Evolutionary conservation across 2,888 invertebrate genomes (phyloP).

Genomic region (Esperia sulphurella): DNA sequence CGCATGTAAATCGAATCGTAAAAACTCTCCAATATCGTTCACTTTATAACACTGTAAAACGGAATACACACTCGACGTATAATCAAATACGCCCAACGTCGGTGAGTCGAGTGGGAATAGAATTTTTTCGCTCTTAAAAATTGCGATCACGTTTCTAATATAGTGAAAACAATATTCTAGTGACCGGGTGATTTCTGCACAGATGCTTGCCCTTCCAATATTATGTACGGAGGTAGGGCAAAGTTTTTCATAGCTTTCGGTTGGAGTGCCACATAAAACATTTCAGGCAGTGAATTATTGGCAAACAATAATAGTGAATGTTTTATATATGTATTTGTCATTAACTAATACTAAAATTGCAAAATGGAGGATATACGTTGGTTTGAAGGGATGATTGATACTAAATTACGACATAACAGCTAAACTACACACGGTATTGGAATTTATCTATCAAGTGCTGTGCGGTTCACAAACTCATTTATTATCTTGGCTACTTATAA

Average conservation of each 20-base stretch:
- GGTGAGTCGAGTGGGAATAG: constrained; percentile 60
- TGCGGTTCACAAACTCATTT: no score
- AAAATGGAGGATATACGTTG: no score
- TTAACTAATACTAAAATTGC: no score
- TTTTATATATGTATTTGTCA: no score
- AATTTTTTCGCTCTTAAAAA: constrained; percentile 78
- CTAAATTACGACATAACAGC: no score
- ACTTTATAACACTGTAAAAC: constrained; percentile 66
- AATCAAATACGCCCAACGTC: constrained; percentile 72
- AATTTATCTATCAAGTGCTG: no score
- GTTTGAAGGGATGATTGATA: no score
- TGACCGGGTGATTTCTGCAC: constrained; percentile 78
- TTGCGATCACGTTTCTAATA: constrained; percentile 80
- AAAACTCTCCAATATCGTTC: constrained; percentile 63
- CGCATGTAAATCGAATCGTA: constrained; percentile 60
- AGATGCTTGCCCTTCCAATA: constrained; percentile 72
- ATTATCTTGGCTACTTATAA: no score
- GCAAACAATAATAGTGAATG: neutral
- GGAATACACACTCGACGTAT: constrained; percentile 60
- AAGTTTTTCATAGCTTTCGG: constrained; percentile 62
- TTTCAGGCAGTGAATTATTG: constrained; percentile 4
- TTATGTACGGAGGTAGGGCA: constrained; percentile 58
- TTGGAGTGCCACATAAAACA: constrained; percentile 53
- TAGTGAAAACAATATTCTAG: constrained; percentile 81
- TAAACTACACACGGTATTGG: no score